These are phyloP conservation scores for Leucophenga montana DNA, from an alignment of 2,888 invertebrate species.

Conservation along the genomic window DNA sequence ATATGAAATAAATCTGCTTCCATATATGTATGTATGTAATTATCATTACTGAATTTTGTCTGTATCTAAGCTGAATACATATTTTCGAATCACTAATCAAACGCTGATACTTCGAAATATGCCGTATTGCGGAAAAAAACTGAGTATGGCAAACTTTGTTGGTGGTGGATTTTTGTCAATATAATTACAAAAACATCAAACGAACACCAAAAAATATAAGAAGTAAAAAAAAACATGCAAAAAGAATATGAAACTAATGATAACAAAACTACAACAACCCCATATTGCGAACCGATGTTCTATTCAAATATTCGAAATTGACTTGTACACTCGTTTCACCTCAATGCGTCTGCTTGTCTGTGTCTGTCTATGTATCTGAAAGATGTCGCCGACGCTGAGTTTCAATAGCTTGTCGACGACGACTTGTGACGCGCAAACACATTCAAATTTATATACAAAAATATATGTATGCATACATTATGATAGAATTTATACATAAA, in stretches of 20 bases:
- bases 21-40: too few species aligned
- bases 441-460: background rate
- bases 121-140: too few species aligned
- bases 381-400: slow-evolving; percentile 4
- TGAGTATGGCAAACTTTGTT: background rate
- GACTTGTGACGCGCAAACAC: slow-evolving; percentile 22
- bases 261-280: slow-evolving; percentile 48
- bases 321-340: slow-evolving; percentile 51
- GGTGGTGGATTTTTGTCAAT: slow-evolving; percentile 8
- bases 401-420: slow-evolving; percentile 1
- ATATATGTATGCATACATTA: slow-evolving; percentile 34
- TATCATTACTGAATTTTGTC: too few species aligned
- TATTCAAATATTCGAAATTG: slow-evolving; percentile 58
- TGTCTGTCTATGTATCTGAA: slow-evolving; percentile 21
- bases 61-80: too few species aligned
- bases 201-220: background rate
- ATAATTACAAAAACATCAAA: background rate
- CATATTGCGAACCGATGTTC: slow-evolving; percentile 37
- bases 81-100: too few species aligned
- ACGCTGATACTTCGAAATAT: too few species aligned
- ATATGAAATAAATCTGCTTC: too few species aligned
- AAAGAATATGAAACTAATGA: slow-evolving; percentile 64
- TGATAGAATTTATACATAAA: slow-evolving; percentile 51
- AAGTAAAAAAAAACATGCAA: slow-evolving; percentile 43
- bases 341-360: slow-evolving; percentile 37